Base-by-base conservation (phyloP, 2,113 vertebrate species). In the Propithecus coquereli region DNA sequence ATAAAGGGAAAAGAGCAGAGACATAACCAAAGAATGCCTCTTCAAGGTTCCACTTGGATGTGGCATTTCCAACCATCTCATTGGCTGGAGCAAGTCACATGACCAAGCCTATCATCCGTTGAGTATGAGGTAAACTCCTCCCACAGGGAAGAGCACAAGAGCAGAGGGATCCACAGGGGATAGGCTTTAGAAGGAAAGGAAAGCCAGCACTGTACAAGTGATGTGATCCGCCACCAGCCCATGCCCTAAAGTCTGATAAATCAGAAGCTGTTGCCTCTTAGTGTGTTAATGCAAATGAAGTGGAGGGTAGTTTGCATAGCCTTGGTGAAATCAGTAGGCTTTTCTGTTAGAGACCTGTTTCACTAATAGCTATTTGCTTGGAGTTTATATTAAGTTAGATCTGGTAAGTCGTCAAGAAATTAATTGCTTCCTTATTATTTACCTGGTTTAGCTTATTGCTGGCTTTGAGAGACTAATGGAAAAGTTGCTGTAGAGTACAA, bases 391-490 rank as follows among this genome's bases (percentile, higher is more conserved):
- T 65, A 66, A 65, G 32, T 90, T 66, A 52, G 90, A 52, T 32
- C 52, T 52, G 23, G 57, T 84, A 40, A 45, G 66, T 32, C 30
- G 4, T 70, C 37, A 73, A 77, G 54, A 52, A 84, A 57, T 45
- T 54, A 54, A 45, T 57, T 77, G 71, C 70, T 82, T 87, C 52
- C 34, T 74, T 91, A 6, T 70, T n/a, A 32, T 71, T 87, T 65
- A 77, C 61, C 54, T 91, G 87, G 32, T 50, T 54, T 30, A 94
- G 59, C 54, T 43, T 66, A 34, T 66, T 40, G 37, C 91, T 85
- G 79, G 25, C 77, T 87, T 87, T 59, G 82, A 82, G 4, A 18
- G 20, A 66, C 57, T 91, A 7, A 47, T 23, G 57, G 20, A n/a
- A 45, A 25, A 65, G 50, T 23, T 52, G 18, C n/a, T 52, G 37